Percentiles rank a stretch among this genome's conserved stretches.
phyloP scores from a whole-genome alignment of 2,113 vertebrate genomes.

The Rhodinocichla rosea region DNA sequence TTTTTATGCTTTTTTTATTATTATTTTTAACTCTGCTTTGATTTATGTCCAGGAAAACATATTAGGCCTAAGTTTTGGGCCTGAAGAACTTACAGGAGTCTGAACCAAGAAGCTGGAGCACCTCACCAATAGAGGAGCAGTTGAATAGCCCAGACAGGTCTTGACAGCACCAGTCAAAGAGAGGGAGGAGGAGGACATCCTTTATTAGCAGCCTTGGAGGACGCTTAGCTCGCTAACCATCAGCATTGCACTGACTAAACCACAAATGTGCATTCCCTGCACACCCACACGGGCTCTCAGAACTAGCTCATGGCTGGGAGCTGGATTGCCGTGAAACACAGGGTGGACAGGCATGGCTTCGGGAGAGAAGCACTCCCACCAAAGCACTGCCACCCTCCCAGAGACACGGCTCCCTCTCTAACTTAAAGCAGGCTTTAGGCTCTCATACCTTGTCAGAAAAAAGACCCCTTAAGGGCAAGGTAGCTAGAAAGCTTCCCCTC shows the following conservation, averaged over 20 bases:
- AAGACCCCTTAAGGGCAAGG: neutral
- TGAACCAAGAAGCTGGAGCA: neutral
- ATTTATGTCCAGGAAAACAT: constrained; percentile 13
- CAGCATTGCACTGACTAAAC: neutral
- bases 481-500: neutral
- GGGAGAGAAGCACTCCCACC: neutral
- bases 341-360: rapidly evolving
- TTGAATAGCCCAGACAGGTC: constrained; percentile 17
- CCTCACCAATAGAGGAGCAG: neutral
- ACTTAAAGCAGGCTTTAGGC: neutral
- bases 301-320: neutral
- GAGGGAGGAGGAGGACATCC: neutral
- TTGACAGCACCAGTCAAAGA: neutral
- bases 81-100: neutral
- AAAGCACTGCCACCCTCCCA: rapidly evolving
- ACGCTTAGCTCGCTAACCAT: neutral
- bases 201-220: neutral
- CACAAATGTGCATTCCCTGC: neutral
- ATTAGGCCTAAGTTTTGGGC: neutral
- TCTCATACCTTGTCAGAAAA: neutral
- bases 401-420: neutral
- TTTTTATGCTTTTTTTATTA: neutral
- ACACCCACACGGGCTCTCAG: neutral
- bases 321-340: neutral
- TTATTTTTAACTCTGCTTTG: neutral